Base-by-base conservation (phyloP, 1,140 invertebrate genomes). In the Heliconius nattereri region DNA sequence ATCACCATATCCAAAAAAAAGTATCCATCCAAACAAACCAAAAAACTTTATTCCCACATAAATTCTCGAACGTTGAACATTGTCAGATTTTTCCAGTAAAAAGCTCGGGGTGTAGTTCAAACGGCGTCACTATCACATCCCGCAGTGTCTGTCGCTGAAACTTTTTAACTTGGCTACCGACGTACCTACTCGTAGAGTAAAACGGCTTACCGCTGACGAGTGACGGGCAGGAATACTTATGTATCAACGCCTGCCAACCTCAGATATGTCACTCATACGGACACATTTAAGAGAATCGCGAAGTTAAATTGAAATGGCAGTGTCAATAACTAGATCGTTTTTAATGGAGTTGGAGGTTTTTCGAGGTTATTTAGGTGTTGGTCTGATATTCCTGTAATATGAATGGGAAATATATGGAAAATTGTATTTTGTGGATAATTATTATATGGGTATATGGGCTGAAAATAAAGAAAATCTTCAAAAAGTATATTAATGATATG, bases 211-310 rank as follows among this genome's bases (percentile, higher is more conserved):
- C 32, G 60, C 32, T 86, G 86, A 88, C 80, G 86, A 87, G 82
- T 81, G 79, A 73, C 85, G 85, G 78, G 83, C 85, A 26, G 60
- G 84, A 85, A 82, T 81, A 81, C 77, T 76, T 78, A 84, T 78
- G 57, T 83, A 87, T 86, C 82, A 74, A 29, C 71, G 87, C 83
- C 87, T 89, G 89, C 79, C 73, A 73, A 66, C 70, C 73, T 16
- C 75, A 83, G 90, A 91, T 90, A 90, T 85, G 89, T 90, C 89
- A 89, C 85, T 90, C 88, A 78, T 81, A 78, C 76, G 72, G 45
- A 86, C 32, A 88, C 84, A 85, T 88, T 87, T 83, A 83, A 52
- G 78, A 54, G 81, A 83, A 85, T 72, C 75, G 60, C 71, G 78
- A 82, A 84, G 82, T 84, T 85, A 84, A 86, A 85, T 83, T 86